These are phyloP conservation scores for Arion vulgaris DNA, from an alignment of 1,140 invertebrate species.

Conservation along the genomic window DNA sequence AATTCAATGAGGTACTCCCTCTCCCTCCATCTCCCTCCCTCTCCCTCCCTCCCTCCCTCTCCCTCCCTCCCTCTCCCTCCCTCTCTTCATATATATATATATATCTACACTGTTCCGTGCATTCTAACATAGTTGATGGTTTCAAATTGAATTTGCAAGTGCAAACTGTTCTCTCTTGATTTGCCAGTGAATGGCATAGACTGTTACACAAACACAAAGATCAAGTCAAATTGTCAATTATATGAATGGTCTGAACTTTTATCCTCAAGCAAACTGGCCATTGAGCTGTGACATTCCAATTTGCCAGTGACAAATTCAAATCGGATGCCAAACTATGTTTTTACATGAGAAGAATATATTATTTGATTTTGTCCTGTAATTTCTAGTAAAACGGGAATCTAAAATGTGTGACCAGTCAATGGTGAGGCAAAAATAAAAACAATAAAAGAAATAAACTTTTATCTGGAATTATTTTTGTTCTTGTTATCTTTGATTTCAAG, in stretches of 20 bases:
- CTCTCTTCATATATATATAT: too few species aligned
- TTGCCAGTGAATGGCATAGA: background rate
- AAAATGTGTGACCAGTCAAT: background rate
- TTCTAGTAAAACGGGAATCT: background rate
- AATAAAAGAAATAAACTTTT: too few species aligned
- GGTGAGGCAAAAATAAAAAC: too few species aligned
- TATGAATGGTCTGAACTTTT: background rate
- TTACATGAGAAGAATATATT: background rate
- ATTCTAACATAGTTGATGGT: background rate
- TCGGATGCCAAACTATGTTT: background rate
- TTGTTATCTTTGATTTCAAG: background rate
- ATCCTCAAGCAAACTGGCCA: conserved; percentile 1
- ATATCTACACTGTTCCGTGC: too few species aligned
- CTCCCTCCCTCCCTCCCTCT: too few species aligned
- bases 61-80: too few species aligned
- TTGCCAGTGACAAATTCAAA: background rate
- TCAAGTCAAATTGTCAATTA: conserved; percentile 10
- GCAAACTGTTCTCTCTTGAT: background rate
- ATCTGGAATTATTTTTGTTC: background rate
- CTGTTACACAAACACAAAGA: background rate
- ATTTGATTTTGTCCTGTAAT: conserved; percentile 2
- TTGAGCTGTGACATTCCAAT: background rate
- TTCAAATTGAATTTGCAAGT: background rate
- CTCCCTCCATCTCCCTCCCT: too few species aligned
- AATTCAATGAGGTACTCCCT: too few species aligned